These are phyloP conservation scores for Regulus satrapa DNA, from an alignment of 2,113 vertebrate species.

Conservation along the genomic window DNA sequence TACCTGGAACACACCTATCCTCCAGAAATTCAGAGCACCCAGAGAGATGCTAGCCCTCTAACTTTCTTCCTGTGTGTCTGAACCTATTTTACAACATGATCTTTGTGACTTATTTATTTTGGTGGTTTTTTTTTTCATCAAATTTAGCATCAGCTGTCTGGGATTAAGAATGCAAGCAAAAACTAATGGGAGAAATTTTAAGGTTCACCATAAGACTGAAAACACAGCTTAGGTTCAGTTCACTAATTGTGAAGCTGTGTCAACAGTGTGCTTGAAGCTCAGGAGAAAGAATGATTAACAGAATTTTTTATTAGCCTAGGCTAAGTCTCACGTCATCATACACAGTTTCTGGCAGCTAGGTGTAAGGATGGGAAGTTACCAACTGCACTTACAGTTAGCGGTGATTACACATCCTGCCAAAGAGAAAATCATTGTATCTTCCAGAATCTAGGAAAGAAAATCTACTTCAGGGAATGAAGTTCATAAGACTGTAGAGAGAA, in stretches of 20 bases:
- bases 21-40: background rate
- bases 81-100: background rate
- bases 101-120: background rate
- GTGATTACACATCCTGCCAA: slow-evolving; percentile 89
- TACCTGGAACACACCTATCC: background rate
- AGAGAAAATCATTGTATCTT: slow-evolving; percentile 96
- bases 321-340: background rate
- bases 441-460: slow-evolving; percentile 84
- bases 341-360: background rate
- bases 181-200: slow-evolving; percentile 15
- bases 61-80: background rate
- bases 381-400: slow-evolving; percentile 87
- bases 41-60: background rate
- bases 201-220: background rate
- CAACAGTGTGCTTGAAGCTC: background rate
- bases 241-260: slow-evolving; percentile 12
- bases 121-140: background rate
- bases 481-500: background rate
- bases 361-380: background rate
- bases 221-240: slow-evolving; percentile 31
- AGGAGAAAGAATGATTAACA: background rate
- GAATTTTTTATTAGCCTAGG: background rate
- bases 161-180: background rate
- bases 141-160: background rate
- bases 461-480: slow-evolving; percentile 49